These are phyloP conservation scores for Amphiprion ocellaris DNA, from an alignment of 2,113 vertebrate species.

Conservation along the genomic window DNA sequence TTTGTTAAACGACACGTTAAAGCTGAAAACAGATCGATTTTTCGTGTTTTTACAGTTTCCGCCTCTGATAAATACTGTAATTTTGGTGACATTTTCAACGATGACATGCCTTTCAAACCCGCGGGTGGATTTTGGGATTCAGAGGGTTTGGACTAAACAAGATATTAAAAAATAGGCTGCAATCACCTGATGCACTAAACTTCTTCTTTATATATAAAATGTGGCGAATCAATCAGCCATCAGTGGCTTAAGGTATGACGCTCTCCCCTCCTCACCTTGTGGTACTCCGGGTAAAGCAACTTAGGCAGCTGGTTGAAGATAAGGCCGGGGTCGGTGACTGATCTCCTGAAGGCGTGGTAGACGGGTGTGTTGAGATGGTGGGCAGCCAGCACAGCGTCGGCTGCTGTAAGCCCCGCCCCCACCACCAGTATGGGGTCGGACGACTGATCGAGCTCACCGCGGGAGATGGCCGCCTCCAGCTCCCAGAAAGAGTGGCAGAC, in stretches of 20 bases:
- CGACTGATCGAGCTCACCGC: conserved; percentile 70
- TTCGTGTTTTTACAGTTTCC: too few species aligned
- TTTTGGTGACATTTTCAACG: too few species aligned
- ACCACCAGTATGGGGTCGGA: conserved; percentile 85
- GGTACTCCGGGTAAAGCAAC: conserved; percentile 88
- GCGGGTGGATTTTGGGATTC: too few species aligned
- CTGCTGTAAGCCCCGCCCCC: conserved; percentile 86
- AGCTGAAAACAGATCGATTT: too few species aligned
- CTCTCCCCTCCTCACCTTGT: conserved; percentile 79
- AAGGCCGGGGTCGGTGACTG: conserved; percentile 79
- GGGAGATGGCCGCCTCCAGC: conserved; percentile 82
- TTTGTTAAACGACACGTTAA: too few species aligned
- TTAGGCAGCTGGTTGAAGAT: conserved; percentile 89
- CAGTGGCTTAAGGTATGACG: neutral
- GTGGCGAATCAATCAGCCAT: too few species aligned
- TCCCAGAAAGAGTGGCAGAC: conserved; percentile 87
- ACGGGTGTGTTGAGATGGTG: conserved; percentile 84
- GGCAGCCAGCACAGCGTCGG: conserved; percentile 82
- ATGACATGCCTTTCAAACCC: too few species aligned
- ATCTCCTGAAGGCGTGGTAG: conserved; percentile 84
- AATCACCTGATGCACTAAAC: too few species aligned
- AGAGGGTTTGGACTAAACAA: too few species aligned
- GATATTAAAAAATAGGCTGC: too few species aligned
- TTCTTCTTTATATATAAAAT: too few species aligned
- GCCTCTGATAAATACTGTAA: too few species aligned